Evolutionary conservation across 2,797 vertebrate genomes (phyloP).

Genomic region (Protonibea diacanthus): DNA sequence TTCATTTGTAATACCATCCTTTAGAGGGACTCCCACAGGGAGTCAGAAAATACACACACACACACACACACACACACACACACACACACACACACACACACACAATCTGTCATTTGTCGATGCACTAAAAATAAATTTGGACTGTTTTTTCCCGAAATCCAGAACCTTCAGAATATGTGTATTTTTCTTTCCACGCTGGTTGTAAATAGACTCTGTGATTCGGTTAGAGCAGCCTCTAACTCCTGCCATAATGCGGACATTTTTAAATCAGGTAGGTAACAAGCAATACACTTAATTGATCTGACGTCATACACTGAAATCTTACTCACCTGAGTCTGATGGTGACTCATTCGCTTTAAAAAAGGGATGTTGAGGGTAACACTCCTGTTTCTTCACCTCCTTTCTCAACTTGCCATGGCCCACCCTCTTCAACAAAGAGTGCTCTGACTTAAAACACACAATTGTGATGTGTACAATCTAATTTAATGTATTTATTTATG

Average conservation of each 20-base stretch:
- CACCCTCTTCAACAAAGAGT: slow-evolving; percentile 80
- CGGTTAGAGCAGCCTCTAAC: slow-evolving; percentile 65
- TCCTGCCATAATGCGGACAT: slow-evolving; percentile 67
- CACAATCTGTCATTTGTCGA: slow-evolving; percentile 29
- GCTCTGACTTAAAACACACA: slow-evolving; percentile 85
- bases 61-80: too few relatives aligned
- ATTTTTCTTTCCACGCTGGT: slow-evolving; percentile 52
- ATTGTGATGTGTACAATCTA: slow-evolving; percentile 87
- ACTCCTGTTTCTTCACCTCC: slow-evolving; percentile 71
- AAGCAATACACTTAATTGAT: slow-evolving; percentile 75
- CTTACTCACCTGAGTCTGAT: slow-evolving; percentile 40
- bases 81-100: slow-evolving; percentile 35
- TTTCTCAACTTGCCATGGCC: slow-evolving; percentile 73
- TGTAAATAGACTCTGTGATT: slow-evolving; percentile 72
- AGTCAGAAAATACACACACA: slow-evolving; percentile 42
- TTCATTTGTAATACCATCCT: slow-evolving; percentile 68
- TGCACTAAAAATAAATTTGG: slow-evolving; percentile 58
- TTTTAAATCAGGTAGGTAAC: slow-evolving; percentile 77
- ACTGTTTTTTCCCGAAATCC: slow-evolving; percentile 39
- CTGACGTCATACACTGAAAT: slow-evolving; percentile 60
- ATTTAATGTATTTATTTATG: slow-evolving; percentile 87
- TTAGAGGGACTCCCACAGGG: slow-evolving; percentile 52
- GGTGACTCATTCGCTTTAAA: slow-evolving; percentile 54
- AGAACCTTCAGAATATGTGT: slow-evolving; percentile 39
- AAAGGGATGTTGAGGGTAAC: slow-evolving; percentile 73